phyloP scores from a whole-genome alignment of 2,113 vertebrate genomes.

The Heloderma charlesbogerti region DNA sequence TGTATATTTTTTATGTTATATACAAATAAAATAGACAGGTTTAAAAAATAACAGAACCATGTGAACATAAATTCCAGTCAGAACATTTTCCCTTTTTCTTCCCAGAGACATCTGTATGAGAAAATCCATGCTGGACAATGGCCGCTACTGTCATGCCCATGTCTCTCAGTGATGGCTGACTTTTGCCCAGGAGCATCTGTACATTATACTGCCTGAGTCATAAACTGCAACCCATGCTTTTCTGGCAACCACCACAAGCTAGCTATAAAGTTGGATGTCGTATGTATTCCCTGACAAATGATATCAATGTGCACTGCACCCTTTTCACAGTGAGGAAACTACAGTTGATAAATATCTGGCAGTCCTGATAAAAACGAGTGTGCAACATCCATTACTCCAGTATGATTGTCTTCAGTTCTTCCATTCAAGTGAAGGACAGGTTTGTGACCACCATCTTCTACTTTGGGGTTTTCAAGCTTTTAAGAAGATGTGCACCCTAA shows the following conservation, averaged over 20 bases:
- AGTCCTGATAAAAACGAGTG: background rate
- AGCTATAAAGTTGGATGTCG: slow-evolving; percentile 52
- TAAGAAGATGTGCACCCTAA: background rate
- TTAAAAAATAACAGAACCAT: slow-evolving; percentile 12
- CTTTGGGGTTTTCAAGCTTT: background rate
- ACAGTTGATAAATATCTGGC: slow-evolving; percentile 17
- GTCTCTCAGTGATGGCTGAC: fast-evolving
- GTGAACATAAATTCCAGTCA: background rate
- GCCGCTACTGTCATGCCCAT: slow-evolving; percentile 23
- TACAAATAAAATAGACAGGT: slow-evolving; percentile 10
- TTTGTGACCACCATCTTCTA: slow-evolving; percentile 18
- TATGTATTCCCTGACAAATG: slow-evolving; percentile 16
- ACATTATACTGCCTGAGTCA: background rate
- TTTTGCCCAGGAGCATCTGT: fast-evolving
- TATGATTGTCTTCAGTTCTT: slow-evolving; percentile 37
- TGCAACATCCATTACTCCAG: background rate
- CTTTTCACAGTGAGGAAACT: slow-evolving; percentile 9
- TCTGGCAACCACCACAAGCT: slow-evolving; percentile 35
- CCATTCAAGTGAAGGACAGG: slow-evolving; percentile 18
- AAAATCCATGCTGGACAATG: slow-evolving; percentile 31
- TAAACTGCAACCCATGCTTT: slow-evolving; percentile 22
- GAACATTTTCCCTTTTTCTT: slow-evolving; percentile 7
- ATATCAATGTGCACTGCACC: background rate
- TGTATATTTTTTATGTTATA: slow-evolving; percentile 55
- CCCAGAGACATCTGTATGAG: slow-evolving; percentile 30